Base-by-base conservation (phyloP, 2,888 invertebrate genomes). In the Ceriagrion tenellum region DNA sequence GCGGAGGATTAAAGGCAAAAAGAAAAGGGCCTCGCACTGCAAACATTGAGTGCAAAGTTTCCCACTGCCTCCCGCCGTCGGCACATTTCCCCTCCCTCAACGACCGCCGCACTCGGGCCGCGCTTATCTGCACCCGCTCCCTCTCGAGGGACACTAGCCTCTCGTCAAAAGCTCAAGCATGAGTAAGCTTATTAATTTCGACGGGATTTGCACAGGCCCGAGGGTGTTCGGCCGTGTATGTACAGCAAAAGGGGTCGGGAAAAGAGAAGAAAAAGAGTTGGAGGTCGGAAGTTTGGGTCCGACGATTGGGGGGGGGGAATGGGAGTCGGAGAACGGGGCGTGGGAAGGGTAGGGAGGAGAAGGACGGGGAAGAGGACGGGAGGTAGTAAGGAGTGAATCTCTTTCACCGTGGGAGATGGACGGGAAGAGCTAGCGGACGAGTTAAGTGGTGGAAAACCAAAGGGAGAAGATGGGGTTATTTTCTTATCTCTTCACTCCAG, bases 141-240 rank as follows among this genome's bases (percentile, higher is more conserved):
- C 90, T 26, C 63, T n/a, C 69, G 13, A 10, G 93, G 56, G 93
- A 93, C n/a, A 91, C 20, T 59, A 40, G 63, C 63, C 10, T 93
- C 69, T 93, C 69, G 93, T 93, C 93, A 74, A 93, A 69, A 74
- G 93, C 69, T 47, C 93, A 69, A 63, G 40, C 63, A 35, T 47
- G 47, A 74, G 93, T 47, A 93, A 93, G 69, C 63, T 93, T 93
- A 74, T 93, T 69, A 93, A 93, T 93, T 74, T 93, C 93, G 23
- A 69, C 69, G 26, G 63, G 93, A 93, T 93, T 93, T 93, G 93
- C 93, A 93, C 69, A 93, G 69, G 93, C 93, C 93, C n/a, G 47
- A 69, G 93, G 93, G 47, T 16, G 93, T 93, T 93, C 69, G 69
- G 47, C 26, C 63, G 69, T 69, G 93, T 81, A 30, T 81, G 74